These are phyloP conservation scores for Ricordea florida DNA, from an alignment of 92 coral and sea anemone genomes.

Conservation along the genomic window DNA sequence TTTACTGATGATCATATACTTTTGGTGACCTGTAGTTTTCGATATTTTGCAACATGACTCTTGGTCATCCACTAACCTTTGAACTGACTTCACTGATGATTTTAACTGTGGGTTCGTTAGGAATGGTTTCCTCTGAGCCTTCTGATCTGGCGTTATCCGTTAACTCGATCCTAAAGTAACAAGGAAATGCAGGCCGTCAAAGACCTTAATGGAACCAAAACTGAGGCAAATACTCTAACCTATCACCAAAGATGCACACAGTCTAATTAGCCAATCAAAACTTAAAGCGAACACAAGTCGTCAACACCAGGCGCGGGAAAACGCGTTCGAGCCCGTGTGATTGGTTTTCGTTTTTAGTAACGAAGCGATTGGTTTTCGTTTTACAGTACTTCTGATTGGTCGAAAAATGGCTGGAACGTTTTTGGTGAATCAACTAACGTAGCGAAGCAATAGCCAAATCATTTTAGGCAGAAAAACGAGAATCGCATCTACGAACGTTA, in stretches of 20 bases:
- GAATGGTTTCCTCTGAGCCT: slow-evolving; percentile 54
- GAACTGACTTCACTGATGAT: slow-evolving; percentile 89
- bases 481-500: too few relatives aligned
- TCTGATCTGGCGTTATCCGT: slow-evolving; percentile 42
- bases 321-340: too few relatives aligned
- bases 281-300: too few relatives aligned
- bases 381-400: too few relatives aligned
- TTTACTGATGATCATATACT: too few relatives aligned
- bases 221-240: neutral
- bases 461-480: too few relatives aligned
- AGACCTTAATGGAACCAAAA: neutral
- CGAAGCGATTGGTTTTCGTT: too few relatives aligned
- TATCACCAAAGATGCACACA: neutral
- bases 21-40: neutral
- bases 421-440: too few relatives aligned
- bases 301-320: too few relatives aligned
- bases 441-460: too few relatives aligned
- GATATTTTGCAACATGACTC: neutral
- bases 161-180: slow-evolving; percentile 39
- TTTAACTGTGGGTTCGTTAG: slow-evolving; percentile 74
- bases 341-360: neutral
- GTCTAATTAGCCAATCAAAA: too few relatives aligned
- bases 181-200: neutral
- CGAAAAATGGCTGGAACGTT: too few relatives aligned
- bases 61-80: slow-evolving; percentile 43